Percentiles rank a stretch among this genome's conserved stretches.
Conservation (phyloP, 2,113 vertebrate genomes). For the Sapajus apella region DNA sequence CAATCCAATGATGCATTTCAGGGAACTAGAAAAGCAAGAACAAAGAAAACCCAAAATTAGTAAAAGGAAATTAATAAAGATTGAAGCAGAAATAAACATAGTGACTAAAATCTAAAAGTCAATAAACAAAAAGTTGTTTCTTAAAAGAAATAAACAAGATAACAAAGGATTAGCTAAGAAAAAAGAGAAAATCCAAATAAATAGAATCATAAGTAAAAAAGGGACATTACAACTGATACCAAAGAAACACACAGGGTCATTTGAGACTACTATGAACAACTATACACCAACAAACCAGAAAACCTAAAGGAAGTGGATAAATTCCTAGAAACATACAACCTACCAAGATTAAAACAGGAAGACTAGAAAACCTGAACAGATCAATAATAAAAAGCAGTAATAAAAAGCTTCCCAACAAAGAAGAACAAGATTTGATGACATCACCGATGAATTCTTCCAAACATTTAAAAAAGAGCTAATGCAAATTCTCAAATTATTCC, state of each 20-base stretch:
- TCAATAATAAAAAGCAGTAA: neutral
- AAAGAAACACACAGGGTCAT: neutral
- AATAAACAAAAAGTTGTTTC: neutral
- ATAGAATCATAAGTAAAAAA: neutral
- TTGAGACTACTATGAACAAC: neutral
- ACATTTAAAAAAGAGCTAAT: neutral
- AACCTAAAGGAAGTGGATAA: neutral
- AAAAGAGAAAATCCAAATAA: neutral
- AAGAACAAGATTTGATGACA: neutral
- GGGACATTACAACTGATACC: neutral
- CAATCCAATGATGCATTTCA: neutral
- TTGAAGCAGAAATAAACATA: neutral
- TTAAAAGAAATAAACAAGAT: neutral
- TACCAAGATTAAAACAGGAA: neutral
- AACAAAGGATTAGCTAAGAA: neutral
- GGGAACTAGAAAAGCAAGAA: neutral
- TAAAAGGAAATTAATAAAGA: neutral
- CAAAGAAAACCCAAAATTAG: neutral
- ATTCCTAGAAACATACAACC: neutral
- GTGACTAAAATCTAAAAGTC: neutral
- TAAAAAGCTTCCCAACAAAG: neutral
- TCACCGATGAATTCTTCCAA: neutral
- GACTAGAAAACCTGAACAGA: neutral
- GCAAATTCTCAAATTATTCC: neutral
- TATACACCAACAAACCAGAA: neutral